Conservation (phyloP, 2,113 vertebrate genomes). For the Mohoua ochrocephala region DNA sequence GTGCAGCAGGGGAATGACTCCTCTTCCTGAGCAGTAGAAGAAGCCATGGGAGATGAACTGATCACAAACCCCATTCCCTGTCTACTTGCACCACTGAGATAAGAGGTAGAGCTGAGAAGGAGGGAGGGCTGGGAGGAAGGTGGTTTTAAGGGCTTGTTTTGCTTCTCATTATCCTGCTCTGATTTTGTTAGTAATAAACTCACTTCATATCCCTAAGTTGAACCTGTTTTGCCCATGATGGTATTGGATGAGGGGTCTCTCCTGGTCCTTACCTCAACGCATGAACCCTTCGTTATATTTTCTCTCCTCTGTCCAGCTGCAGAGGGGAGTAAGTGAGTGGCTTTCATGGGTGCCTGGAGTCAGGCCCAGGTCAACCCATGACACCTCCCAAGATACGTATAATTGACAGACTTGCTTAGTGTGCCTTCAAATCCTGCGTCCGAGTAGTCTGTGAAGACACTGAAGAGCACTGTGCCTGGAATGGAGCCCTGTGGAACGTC, state of each 20-base stretch:
- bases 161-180: neutral
- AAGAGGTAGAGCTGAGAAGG: neutral
- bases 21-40: neutral
- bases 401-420: neutral
- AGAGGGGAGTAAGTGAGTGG: neutral
- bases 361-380: neutral
- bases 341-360: neutral
- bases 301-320: neutral
- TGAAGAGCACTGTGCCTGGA: neutral
- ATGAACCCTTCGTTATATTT: neutral
- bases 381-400: neutral
- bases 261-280: neutral
- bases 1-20: neutral
- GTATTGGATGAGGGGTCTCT: neutral
- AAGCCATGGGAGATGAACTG: neutral
- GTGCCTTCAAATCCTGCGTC: neutral
- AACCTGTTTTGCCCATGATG: neutral
- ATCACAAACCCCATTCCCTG: neutral
- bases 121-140: neutral
- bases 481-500: neutral
- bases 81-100: neutral
- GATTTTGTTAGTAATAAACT: neutral
- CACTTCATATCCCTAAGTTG: neutral
- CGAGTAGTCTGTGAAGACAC: neutral
- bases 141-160: neutral